Evolutionary conservation across 2,113 vertebrate species (phyloP), one percentile per base, ranked within the genome.

Genomic region (Aldabrachelys gigantea): DNA sequence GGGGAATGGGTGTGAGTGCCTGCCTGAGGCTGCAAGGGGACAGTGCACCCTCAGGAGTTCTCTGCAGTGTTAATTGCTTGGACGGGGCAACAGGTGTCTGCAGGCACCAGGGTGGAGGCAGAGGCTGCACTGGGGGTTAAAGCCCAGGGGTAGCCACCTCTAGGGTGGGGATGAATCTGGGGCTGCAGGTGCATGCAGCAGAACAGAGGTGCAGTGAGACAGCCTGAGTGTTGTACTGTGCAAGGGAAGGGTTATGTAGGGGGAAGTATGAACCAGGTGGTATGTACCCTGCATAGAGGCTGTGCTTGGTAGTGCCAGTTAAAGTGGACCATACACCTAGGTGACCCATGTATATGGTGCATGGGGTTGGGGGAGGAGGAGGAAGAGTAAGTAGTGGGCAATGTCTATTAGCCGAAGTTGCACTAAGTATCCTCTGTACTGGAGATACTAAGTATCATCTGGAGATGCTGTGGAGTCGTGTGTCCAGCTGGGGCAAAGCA

Each of bases 331-430:
- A 31, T 62, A 6, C 31, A 14, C 13, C 14, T 35, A 2, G 29
- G 6, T 65, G 59, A 31, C 11, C 29, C 59, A 16, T 17, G 14
- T 35, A 35, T 59, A 3, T 59, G 57, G 22, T 59, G 27, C 29
- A 29, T 3, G 12, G 57, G 4, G 57, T 10, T 3, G 21, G 54
- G 54, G 54, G 54, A 0, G 22, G 4, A 2, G 24, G 25, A 5
- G 5, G 4, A n/a, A 35, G 35, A 35, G 31, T n/a, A 17, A 69
- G 12, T 35, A 19, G 35, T n/a, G 62, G 62, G 62, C 31, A 35
- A 3, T 69, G 35, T 17, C 31, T n/a, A 8, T 69, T 6, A n/a
- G 62, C 8, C 3, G 7, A 17, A n/a, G 29, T 31, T 65, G 31
- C 31, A 35, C 13, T 35, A 65, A 65, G 59, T 65, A 8, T 65